Evolutionary conservation across 2,888 invertebrate genomes (phyloP).

Genomic region (Esperia sulphurella): DNA sequence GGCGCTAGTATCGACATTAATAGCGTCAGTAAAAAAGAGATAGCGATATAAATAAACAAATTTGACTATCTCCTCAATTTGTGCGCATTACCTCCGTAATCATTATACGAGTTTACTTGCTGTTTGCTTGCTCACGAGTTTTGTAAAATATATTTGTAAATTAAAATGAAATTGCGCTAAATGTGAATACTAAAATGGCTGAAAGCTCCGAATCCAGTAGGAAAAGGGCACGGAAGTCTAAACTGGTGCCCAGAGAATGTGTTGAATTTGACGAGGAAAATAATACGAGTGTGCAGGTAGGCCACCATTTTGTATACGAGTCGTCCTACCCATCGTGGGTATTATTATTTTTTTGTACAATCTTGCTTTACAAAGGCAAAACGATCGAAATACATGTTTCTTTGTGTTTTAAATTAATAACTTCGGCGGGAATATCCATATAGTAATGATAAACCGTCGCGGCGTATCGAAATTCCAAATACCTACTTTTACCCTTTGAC

Average conservation of each 20-base stretch:
- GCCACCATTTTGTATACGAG: conserved; percentile 17
- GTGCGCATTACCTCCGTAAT: too few species aligned
- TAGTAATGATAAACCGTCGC: too few species aligned
- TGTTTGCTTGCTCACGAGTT: not conserved
- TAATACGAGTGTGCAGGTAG: conserved; percentile 28
- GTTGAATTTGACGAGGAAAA: conserved; percentile 8
- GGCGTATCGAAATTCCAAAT: too few species aligned
- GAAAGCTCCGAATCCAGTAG: conserved; percentile 5
- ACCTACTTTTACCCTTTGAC: too few species aligned
- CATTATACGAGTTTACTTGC: not conserved
- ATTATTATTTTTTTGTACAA: not conserved
- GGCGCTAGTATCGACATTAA: not conserved
- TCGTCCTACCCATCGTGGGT: conserved; percentile 3
- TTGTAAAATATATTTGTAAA: not conserved
- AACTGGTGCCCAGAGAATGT: conserved; percentile 30
- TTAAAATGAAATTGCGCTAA: not conserved
- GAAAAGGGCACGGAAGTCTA: conserved; percentile 35
- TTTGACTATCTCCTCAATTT: too few species aligned
- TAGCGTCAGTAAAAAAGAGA: not conserved
- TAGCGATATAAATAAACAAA: not conserved
- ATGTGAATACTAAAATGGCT: conserved; percentile 6
- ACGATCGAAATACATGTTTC: too few species aligned
- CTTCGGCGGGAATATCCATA: too few species aligned
- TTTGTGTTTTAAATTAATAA: too few species aligned
- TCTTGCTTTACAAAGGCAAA: not conserved